phyloP scores from a whole-genome alignment of 2,113 vertebrate species.

The Peromyscus polionotus region DNA sequence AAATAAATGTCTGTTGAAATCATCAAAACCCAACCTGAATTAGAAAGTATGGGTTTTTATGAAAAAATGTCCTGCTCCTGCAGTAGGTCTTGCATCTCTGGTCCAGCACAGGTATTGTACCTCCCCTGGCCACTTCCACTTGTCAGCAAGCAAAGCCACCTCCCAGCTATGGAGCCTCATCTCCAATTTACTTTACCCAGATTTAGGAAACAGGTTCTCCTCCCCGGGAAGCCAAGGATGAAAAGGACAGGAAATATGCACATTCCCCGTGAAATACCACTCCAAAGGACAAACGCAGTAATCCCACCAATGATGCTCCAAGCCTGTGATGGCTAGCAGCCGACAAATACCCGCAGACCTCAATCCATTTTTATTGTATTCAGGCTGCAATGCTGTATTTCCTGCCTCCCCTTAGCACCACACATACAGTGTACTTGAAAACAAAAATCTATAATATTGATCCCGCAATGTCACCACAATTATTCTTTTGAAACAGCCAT shows the following conservation, averaged over 20 bases:
- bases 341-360: slow-evolving; percentile 95
- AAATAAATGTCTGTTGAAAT: neutral
- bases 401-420: slow-evolving; percentile 97
- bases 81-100: neutral
- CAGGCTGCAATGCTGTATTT: slow-evolving; percentile 97
- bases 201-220: slow-evolving; percentile 87
- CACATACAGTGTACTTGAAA: slow-evolving; percentile 99
- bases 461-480: slow-evolving; percentile 99
- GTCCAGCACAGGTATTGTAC: rapidly evolving
- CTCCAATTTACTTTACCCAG: slow-evolving; percentile 86
- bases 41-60: neutral
- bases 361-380: slow-evolving; percentile 99
- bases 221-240: slow-evolving; percentile 84
- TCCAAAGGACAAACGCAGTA: slow-evolving; percentile 94
- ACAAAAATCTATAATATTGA: slow-evolving; percentile 99
- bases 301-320: slow-evolving; percentile 96
- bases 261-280: slow-evolving; percentile 86
- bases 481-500: slow-evolving; percentile 99
- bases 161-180: neutral
- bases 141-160: slow-evolving; percentile 58
- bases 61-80: neutral
- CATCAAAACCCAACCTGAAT: neutral
- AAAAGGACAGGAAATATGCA: slow-evolving; percentile 84
- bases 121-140: slow-evolving; percentile 47
- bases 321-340: slow-evolving; percentile 95